Conservation (phyloP, 1,140 invertebrate genomes). For the Drosophila mauritiana region DNA sequence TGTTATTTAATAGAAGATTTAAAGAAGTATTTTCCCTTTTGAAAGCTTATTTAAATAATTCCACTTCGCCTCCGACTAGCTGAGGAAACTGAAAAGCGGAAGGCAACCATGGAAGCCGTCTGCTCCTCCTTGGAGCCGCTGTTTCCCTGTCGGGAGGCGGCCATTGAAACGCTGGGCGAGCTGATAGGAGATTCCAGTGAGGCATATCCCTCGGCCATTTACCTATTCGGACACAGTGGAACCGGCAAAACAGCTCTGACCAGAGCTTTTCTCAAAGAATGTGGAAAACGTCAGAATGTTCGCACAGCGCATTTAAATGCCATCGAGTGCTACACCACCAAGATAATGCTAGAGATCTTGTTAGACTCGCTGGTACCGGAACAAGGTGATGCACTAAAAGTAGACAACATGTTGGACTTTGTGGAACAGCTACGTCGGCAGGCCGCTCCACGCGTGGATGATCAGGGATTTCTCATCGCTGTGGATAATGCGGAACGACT, state of each 20-base stretch:
- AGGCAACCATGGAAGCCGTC: slow-evolving; percentile 50
- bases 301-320: slow-evolving; percentile 91
- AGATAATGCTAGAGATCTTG: slow-evolving; percentile 91
- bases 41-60: too few relatives aligned
- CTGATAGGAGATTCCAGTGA: slow-evolving; percentile 87
- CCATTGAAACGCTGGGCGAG: slow-evolving; percentile 87
- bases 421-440: slow-evolving; percentile 85
- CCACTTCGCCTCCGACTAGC: too few relatives aligned
- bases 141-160: slow-evolving; percentile 86
- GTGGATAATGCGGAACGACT: slow-evolving; percentile 93
- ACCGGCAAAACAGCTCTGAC: slow-evolving; percentile 92
- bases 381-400: slow-evolving; percentile 82
- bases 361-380: slow-evolving; percentile 86
- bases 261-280: slow-evolving; percentile 85
- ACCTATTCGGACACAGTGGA: slow-evolving; percentile 91
- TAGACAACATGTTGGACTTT: slow-evolving; percentile 92
- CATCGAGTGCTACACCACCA: slow-evolving; percentile 91
- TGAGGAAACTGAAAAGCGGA: background rate
- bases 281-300: slow-evolving; percentile 85
- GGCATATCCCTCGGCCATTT: slow-evolving; percentile 88
- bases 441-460: background rate
- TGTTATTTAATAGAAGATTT: too few relatives aligned
- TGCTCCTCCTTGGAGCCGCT: slow-evolving; percentile 42
- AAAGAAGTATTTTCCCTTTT: too few relatives aligned
- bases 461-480: slow-evolving; percentile 85